Evolutionary conservation across 2,888 invertebrate species (phyloP), one percentile per base, ranked within the genome.

Genomic region (Andrena fulva): DNA sequence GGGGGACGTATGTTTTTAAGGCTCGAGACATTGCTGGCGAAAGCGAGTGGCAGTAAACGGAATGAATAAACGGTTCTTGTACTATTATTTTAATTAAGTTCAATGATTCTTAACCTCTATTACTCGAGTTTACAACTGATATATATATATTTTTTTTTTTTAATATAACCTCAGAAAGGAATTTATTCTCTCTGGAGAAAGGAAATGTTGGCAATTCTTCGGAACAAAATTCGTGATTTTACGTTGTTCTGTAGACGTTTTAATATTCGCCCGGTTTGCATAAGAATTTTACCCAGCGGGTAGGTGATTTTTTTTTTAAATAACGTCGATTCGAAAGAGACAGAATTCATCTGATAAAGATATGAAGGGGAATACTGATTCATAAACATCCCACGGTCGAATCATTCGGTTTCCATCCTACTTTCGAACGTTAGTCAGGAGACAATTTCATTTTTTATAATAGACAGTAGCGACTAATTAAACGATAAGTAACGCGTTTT

Each of bases 401-500:
- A 63, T 20, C 16, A 59, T 82, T 87, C 63, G 35, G 48, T 80
- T 86, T 77, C 27, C 68, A 72, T 70, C 62, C 63, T 76, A 56
- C 10, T 76, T 76, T 67, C 56, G 35, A 27, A 66, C 63, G n/a
- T 48, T 75, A 72, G 59, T 60, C 66, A 73, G 73, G 52, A 70
- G 60, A 59, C 27, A 27, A 24, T 52, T 84, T 77, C 56, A 63
- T 42, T 80, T 62, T 75, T 75, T 68, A 52, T 86, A 80, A 77
- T 74, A 29, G 29, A 79, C 59, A 73, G 73, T 79, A 85, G 62
- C 42, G 56, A 78, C 72, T 78, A 85, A 80, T 82, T 80, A 76
- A 71, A 63, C 48, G 59, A 81, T 82, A 85, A 77, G 50, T 81
- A 72, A 71, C 78, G 74, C 86, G 79, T 86, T 84, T 87, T 78